A percentile compares a stretch with the other conserved stretches of the same genome.
Evolutionary conservation across 2,113 vertebrate species (phyloP).

Genomic region (Catharus fuscescens): DNA sequence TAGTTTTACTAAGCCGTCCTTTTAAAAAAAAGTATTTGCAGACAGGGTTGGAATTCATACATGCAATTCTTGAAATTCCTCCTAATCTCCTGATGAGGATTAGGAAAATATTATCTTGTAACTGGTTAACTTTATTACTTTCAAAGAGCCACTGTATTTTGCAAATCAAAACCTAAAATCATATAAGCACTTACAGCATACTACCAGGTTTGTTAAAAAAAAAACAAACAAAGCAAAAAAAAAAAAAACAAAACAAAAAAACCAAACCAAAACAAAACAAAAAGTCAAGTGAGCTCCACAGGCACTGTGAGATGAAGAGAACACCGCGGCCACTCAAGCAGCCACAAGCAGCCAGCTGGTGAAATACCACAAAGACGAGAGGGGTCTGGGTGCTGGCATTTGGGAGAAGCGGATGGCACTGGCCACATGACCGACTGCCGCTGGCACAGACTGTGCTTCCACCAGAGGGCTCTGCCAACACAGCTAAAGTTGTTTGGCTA

Average conservation of each 20-base stretch:
- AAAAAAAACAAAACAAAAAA: neutral
- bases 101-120: neutral
- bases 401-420: neutral
- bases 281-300: neutral
- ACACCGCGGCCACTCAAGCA: neutral
- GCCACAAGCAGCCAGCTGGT: neutral
- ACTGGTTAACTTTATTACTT: neutral
- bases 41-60: neutral
- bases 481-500: neutral
- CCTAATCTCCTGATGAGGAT: neutral
- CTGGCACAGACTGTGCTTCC: neutral
- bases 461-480: conserved; percentile 57
- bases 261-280: neutral
- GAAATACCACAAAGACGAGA: neutral
- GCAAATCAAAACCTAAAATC: neutral
- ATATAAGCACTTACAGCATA: neutral
- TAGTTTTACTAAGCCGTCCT: neutral
- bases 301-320: neutral
- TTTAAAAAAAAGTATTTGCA: neutral
- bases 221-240: too few relatives aligned
- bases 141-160: neutral
- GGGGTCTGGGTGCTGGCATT: neutral
- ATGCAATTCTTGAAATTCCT: neutral
- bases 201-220: neutral
- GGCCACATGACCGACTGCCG: fast-evolving